Evolutionary conservation across 2,888 invertebrate species (phyloP), one percentile per base, ranked within the genome.

Genomic region (Lymantria monacha): DNA sequence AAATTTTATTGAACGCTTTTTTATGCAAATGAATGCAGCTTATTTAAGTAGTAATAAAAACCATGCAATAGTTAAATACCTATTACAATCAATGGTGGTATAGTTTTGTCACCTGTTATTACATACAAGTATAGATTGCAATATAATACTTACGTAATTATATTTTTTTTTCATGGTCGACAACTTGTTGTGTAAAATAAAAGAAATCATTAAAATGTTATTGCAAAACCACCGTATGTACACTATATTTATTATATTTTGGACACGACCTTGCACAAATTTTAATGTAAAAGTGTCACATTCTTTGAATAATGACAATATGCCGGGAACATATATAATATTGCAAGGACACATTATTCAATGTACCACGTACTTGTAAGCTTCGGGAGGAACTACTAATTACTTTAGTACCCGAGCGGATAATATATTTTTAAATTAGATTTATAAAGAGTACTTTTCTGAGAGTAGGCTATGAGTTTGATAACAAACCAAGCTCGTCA

Each of bases 201-300:
- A 69, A 66, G 50, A 66, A 63, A 66, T 58, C 55, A 70, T 70
- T 69, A 67, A 65, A 69, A 54, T 55, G 33, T 47, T 56, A 59
- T 73, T 71, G 65, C 71, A 46, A 63, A 65, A 73, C 63, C 61
- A 57, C 49, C 14, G 9, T 49, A 62, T 46, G 48, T 46, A 53
- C 50, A 56, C 57, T 50, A 59, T 57, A 56, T 52, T 22, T 22
- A 46, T 66, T 63, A 58, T 63, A 15, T 51, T 49, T 22, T 45
- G 22, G 47, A 33, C 12, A 58, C 55, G 59, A n/a, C 62, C 64
- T 63, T 66, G 57, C 51, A 51, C 55, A 49, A 49, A 46, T 58
- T 61, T 59, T 55, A 51, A 59, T 44, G 51, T 56, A 53, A 59
- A 69, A 66, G 53, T 63, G 61, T 63, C 58, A 59, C 59, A 69